A percentile compares a stretch with the other conserved stretches of the same genome.
phyloP scores from a whole-genome alignment of 2,797 vertebrate genomes.

The Mus minutoides region DNA sequence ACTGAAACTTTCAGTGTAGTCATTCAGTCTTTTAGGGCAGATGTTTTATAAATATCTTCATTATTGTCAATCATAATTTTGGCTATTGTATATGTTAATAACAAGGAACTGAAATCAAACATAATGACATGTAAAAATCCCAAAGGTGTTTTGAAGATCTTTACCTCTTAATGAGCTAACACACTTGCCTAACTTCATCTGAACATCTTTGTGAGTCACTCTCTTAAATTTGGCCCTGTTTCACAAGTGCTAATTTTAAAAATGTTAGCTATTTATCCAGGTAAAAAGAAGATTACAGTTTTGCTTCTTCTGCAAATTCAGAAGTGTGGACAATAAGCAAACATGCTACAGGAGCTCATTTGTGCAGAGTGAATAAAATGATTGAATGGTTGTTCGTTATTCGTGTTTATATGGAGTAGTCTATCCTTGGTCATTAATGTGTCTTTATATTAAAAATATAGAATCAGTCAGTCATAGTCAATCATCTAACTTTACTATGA shows the following conservation, averaged over 20 bases:
- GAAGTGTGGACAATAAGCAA: constrained; percentile 45
- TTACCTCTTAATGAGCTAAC: not conserved
- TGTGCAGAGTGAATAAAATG: constrained; percentile 31
- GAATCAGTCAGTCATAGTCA: constrained; percentile 58
- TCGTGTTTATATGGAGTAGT: not conserved
- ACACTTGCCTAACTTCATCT: not conserved
- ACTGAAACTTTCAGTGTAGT: not conserved
- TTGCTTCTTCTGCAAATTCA: constrained; percentile 49
- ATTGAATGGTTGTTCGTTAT: constrained; percentile 11
- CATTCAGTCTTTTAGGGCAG: not conserved
- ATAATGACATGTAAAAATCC: not conserved
- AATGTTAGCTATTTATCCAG: constrained; percentile 42
- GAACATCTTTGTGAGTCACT: not conserved
- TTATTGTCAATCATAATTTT: not conserved
- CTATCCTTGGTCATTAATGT: not conserved
- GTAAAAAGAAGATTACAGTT: constrained; percentile 29
- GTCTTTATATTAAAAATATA: constrained; percentile 29
- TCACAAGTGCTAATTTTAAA: constrained; percentile 18
- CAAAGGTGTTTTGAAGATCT: not conserved
- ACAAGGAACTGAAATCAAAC: not conserved
- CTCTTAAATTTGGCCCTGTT: not conserved
- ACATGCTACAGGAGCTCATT: not conserved
- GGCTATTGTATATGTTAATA: not conserved
- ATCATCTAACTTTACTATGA: constrained; percentile 38
- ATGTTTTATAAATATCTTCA: not conserved